Evolutionary conservation across 2,797 vertebrate species (phyloP).

Genomic region (Urophycis tenuis): DNA sequence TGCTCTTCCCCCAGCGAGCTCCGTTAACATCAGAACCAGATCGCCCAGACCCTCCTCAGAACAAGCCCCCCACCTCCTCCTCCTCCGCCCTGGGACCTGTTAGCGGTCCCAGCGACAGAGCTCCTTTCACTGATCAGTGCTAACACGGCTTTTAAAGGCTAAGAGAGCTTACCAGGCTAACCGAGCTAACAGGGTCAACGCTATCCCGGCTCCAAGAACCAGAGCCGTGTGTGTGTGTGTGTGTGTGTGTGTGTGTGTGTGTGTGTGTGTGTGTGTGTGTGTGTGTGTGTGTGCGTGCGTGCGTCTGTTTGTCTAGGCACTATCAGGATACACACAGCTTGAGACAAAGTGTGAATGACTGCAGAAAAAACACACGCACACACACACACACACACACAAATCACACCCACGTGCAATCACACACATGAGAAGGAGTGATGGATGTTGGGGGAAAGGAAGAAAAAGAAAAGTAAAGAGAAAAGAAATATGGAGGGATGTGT

Average conservation of each 20-base stretch:
- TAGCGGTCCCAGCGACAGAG: slow-evolving; percentile 55
- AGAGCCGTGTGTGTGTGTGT: slow-evolving; percentile 22
- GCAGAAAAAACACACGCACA: slow-evolving; percentile 51
- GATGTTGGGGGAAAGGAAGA: slow-evolving; percentile 21
- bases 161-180: slow-evolving; percentile 36
- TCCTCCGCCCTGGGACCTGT: slow-evolving; percentile 49
- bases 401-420: neutral
- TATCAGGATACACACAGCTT: slow-evolving; percentile 55
- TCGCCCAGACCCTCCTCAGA: slow-evolving; percentile 55
- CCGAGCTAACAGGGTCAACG: slow-evolving; percentile 53
- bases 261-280: too few species aligned
- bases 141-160: slow-evolving; percentile 17
- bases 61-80: slow-evolving; percentile 23
- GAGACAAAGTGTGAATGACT: slow-evolving; percentile 59
- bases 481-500: slow-evolving; percentile 15
- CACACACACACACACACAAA: slow-evolving; percentile 16
- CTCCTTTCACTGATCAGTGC: slow-evolving; percentile 49
- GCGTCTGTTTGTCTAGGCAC: slow-evolving; percentile 23
- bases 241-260: too few species aligned
- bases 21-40: slow-evolving; percentile 62
- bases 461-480: slow-evolving; percentile 27
- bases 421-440: slow-evolving; percentile 7
- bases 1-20: slow-evolving; percentile 39
- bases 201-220: slow-evolving; percentile 33
- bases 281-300: too few species aligned